These are phyloP conservation scores for Resseliella maxima DNA, from an alignment of 2,888 invertebrate species.

Conservation along the genomic window DNA sequence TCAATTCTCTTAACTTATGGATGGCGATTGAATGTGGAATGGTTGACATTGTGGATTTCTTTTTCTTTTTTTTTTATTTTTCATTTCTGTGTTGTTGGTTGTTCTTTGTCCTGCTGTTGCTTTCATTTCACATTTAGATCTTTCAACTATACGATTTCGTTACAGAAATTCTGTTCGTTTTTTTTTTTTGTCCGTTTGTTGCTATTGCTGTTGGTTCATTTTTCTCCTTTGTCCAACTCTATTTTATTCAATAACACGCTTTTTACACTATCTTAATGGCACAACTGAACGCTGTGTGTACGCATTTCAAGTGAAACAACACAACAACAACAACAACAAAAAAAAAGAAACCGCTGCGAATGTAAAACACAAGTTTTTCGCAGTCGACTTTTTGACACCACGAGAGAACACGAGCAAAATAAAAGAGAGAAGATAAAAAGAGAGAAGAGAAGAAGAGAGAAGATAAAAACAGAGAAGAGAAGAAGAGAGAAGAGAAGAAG, in stretches of 20 bases:
- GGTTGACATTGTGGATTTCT: neutral
- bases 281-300: neutral
- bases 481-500: neutral
- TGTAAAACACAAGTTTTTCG: constrained; percentile 34
- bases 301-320: neutral
- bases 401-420: neutral
- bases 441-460: too few species aligned
- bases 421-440: neutral
- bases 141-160: constrained; percentile 20
- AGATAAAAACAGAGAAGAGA: neutral
- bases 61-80: neutral
- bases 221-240: constrained; percentile 19
- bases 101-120: constrained; percentile 40
- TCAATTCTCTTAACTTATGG: constrained; percentile 15
- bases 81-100: neutral
- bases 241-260: constrained; percentile 40
- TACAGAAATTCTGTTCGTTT: neutral
- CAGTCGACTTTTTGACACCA: constrained; percentile 27
- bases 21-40: neutral
- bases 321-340: too few species aligned
- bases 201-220: neutral
- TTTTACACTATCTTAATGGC: constrained; percentile 38
- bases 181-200: neutral
- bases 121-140: constrained; percentile 36
- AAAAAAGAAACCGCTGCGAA: neutral